Evolutionary conservation across 1,140 invertebrate genomes (phyloP).

Genomic region (Coptotermes formosanus): DNA sequence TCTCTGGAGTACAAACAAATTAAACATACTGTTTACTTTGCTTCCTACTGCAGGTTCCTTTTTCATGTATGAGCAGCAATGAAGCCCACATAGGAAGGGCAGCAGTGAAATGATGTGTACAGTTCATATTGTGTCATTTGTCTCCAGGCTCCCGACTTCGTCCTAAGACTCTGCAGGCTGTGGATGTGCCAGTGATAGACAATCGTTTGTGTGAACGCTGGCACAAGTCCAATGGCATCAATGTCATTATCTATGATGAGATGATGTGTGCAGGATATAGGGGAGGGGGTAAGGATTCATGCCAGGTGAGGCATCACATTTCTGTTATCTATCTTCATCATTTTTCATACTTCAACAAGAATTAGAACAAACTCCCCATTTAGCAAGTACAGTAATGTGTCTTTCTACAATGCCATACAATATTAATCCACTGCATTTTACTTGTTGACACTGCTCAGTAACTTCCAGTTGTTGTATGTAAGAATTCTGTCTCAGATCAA

Average conservation of each 20-base stretch:
- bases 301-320: constrained; percentile 55
- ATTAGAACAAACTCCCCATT: neutral
- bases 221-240: constrained; percentile 67
- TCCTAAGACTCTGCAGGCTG: constrained; percentile 88
- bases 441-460: too few species aligned
- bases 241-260: constrained; percentile 91
- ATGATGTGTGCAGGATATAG: constrained; percentile 97
- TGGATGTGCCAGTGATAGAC: constrained; percentile 88
- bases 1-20: neutral
- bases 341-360: neutral
- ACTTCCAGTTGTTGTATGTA: too few species aligned
- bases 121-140: neutral
- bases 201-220: constrained; percentile 80
- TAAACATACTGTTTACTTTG: too few species aligned
- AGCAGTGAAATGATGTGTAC: too few species aligned
- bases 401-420: too few species aligned
- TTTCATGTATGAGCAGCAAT: neutral
- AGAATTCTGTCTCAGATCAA: too few species aligned
- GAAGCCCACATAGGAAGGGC: neutral
- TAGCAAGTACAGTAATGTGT: too few species aligned
- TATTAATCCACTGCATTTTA: too few species aligned
- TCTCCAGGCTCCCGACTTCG: constrained; percentile 74
- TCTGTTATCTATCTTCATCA: neutral
- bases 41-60: too few species aligned
- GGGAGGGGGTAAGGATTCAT: constrained; percentile 82